Percentiles rank a stretch among this genome's conserved stretches.
Conservation (phyloP, 2,113 vertebrate genomes). For the Anthoscopus minutus region DNA sequence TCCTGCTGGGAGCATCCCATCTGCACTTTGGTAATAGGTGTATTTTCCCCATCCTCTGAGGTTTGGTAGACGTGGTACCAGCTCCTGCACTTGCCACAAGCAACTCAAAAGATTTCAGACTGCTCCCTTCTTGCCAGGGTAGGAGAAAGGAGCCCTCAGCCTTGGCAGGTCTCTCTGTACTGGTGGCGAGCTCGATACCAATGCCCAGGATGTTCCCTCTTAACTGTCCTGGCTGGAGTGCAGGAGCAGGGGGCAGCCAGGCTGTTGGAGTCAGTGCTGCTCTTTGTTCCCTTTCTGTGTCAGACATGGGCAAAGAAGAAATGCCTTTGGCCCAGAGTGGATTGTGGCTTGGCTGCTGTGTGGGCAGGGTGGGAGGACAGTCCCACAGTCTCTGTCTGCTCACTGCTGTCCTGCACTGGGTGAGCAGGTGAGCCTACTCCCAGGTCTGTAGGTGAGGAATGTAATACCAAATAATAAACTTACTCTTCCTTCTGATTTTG, state of each 20-base stretch:
- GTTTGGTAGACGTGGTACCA: not conserved
- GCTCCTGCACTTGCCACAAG: not conserved
- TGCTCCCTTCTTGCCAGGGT: not conserved
- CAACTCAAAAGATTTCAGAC: not conserved
- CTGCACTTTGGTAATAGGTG: not conserved
- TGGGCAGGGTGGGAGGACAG: not conserved
- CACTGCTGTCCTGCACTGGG: not conserved
- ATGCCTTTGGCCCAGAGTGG: not conserved
- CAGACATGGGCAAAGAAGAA: not conserved
- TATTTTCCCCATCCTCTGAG: not conserved
- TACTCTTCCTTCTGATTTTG: not conserved
- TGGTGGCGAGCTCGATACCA: not conserved
- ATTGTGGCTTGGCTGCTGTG: not conserved
- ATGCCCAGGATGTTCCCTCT: not conserved
- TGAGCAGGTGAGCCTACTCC: not conserved
- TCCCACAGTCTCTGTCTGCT: not conserved
- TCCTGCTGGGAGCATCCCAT: conserved; percentile 9
- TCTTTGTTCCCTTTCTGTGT: not conserved
- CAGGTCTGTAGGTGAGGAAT: not conserved
- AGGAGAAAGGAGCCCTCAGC: not conserved
- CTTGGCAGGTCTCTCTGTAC: not conserved
- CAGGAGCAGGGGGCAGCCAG: not conserved
- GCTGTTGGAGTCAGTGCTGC: not conserved
- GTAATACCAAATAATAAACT: not conserved
- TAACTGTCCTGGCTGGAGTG: not conserved